Evolutionary conservation across 1,140 invertebrate species (phyloP).

Genomic region (Nymphalis io): DNA sequence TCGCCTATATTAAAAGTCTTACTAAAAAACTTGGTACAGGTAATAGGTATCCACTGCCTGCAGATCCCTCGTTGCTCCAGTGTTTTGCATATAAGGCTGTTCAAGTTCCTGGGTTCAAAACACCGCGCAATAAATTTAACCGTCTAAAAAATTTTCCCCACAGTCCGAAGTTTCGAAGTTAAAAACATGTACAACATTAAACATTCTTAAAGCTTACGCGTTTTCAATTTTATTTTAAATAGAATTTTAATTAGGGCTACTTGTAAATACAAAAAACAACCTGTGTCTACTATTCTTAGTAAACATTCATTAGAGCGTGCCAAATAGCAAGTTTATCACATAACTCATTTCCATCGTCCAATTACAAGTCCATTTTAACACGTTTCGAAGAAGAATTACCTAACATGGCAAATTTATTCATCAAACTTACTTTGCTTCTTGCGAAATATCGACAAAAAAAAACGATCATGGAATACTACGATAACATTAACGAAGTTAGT

Average conservation of each 20-base stretch:
- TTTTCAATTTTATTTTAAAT: no score
- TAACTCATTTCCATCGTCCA: constrained; percentile 25
- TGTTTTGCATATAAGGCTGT: no score
- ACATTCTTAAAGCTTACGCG: no score
- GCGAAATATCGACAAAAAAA: constrained; percentile 26
- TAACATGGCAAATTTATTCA: constrained; percentile 18
- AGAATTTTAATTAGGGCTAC: background rate
- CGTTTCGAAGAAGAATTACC: constrained; percentile 34
- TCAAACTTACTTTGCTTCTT: constrained; percentile 20
- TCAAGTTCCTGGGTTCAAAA: no score
- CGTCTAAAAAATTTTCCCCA: no score
- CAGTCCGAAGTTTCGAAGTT: no score
- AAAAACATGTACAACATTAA: no score
- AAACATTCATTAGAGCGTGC: constrained; percentile 20
- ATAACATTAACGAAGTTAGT: constrained; percentile 13
- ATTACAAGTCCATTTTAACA: constrained; percentile 34
- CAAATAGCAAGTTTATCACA: constrained; percentile 13
- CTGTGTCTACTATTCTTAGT: background rate
- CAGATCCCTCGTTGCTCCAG: no score
- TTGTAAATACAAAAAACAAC: background rate
- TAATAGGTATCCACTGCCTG: no score
- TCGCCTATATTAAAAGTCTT: no score
- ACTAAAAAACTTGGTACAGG: no score
- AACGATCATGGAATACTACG: background rate
- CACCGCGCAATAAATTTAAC: no score